Evolutionary conservation across 2,113 vertebrate genomes (phyloP).

Genomic region (Trichomycterus rosablanca): DNA sequence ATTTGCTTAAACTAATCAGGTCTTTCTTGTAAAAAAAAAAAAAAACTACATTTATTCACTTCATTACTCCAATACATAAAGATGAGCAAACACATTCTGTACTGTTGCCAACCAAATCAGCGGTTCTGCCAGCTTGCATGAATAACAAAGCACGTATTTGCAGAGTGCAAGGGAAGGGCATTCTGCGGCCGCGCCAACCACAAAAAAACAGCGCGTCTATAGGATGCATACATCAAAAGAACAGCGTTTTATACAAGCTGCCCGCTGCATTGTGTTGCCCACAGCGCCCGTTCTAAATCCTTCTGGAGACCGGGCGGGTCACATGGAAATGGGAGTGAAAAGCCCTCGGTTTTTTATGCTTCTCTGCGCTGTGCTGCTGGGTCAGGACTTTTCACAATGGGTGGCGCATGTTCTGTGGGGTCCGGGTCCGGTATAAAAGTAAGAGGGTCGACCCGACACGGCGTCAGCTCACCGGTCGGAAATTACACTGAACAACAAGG

Average conservation of each 20-base stretch:
- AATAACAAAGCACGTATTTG: not conserved
- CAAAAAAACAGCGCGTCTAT: conserved; percentile 1
- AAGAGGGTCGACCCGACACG: not conserved
- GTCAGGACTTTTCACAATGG: conserved; percentile 62
- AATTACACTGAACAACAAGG: not conserved
- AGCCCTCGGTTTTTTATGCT: conserved; percentile 16
- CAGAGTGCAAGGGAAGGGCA: not conserved
- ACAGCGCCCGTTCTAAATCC: conserved; percentile 10
- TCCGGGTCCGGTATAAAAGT: conserved; percentile 21
- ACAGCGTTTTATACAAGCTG: conserved; percentile 1
- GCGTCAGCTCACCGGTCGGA: not conserved
- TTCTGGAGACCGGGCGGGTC: conserved; percentile 13
- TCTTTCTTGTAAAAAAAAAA: not conserved
- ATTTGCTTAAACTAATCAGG: not conserved
- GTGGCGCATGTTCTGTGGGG: conserved; percentile 45
- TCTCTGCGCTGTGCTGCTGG: conserved; percentile 57
- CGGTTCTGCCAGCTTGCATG: conserved; percentile 7
- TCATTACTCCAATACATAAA: conserved; percentile 1
- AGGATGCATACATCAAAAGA: not conserved
- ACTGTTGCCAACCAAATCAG: not conserved
- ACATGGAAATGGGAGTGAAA: conserved; percentile 15
- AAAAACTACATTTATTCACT: no score
- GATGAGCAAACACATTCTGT: not conserved
- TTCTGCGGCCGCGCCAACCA: not conserved
- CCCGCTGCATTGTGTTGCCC: conserved; percentile 20